Evolutionary conservation across 53 echinoderm and acorn worm species (phyloP), one percentile per base, ranked within the genome.

Genomic region (Paracentrotus lividus): DNA sequence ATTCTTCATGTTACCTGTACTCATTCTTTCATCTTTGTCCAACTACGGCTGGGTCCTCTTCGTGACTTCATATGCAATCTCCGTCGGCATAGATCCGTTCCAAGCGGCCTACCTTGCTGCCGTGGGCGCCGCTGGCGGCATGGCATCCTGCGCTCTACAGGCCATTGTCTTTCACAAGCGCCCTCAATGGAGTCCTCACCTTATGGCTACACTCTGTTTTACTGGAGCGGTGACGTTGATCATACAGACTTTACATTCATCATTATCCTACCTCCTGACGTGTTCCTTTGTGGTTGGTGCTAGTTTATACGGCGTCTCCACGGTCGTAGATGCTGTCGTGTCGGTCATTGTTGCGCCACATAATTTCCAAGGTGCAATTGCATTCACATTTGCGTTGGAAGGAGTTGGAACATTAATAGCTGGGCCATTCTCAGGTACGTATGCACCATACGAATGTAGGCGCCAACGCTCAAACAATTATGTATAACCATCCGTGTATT

Each of bases 11-110:
- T 16, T 90, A 75, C 91, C 91, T 2, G 21, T 90, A 21, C 91
- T 90, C 20, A 90, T 90, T 49, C 75, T 90, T 15, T 51, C 91
- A 18, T 47, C 91, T 15, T 29, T 90, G 26, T 21, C 75, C 33
- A 90, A 75, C 52, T 90, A 90, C 52, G 91, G 91, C 23, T 90
- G 91, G 91, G 91, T 90, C 49, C 75, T 90, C 54, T 90, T 90
- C 33, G 91, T 90, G 29, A 90, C 75, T 27, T 90, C 91, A 1
- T 90, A 90, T 23, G 91, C 91, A 23, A 90, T 68, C 16, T 75
- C 75, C 1, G 91, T 90, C 18, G 91, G 91, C 18, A 52, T 90
- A 5, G 31, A 45, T 0, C 0, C 72, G 13, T 90, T 75, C 54
- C 14, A 49, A 24, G 91, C 91, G 27, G 75, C 91, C 51, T 75